These are phyloP conservation scores for Australoheros facetus DNA, from an alignment of 2,797 vertebrate genomes.

Conservation along the genomic window DNA sequence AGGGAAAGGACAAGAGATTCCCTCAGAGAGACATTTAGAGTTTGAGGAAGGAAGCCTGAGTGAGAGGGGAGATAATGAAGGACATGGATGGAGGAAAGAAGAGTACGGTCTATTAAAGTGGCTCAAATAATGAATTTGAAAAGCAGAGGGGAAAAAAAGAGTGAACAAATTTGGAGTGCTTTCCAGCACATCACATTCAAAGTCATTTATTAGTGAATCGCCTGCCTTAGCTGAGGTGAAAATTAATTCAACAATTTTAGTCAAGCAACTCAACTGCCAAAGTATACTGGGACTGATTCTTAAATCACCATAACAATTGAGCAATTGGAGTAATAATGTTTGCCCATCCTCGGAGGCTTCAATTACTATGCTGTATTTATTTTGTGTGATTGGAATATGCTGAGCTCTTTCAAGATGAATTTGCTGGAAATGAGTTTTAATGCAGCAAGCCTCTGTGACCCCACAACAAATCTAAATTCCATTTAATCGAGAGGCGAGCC, in stretches of 20 bases:
- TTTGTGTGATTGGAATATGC: slow-evolving; percentile 74
- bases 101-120: slow-evolving; percentile 29
- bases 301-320: slow-evolving; percentile 80
- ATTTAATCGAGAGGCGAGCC: slow-evolving; percentile 66
- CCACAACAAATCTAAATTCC: slow-evolving; percentile 69
- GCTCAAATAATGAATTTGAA: slow-evolving; percentile 42
- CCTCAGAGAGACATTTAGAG: slow-evolving; percentile 62
- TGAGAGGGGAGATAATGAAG: slow-evolving; percentile 53
- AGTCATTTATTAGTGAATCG: slow-evolving; percentile 48
- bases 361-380: slow-evolving; percentile 77
- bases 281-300: slow-evolving; percentile 59
- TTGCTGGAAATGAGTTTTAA: slow-evolving; percentile 68
- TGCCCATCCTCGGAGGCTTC: slow-evolving; percentile 68
- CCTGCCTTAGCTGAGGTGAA: slow-evolving; percentile 28
- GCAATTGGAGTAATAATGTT: slow-evolving; percentile 73
- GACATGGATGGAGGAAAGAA: slow-evolving; percentile 29
- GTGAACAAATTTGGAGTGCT: slow-evolving; percentile 15
- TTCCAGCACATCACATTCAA: slow-evolving; percentile 33
- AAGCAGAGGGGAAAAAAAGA: not conserved
- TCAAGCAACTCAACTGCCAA: slow-evolving; percentile 54
- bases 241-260: slow-evolving; percentile 66
- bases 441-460: slow-evolving; percentile 62
- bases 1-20: slow-evolving; percentile 50
- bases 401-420: slow-evolving; percentile 71
- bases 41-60: slow-evolving; percentile 64